These are phyloP conservation scores for Empis livida DNA, from an alignment of 2,888 invertebrate species.

Conservation along the genomic window DNA sequence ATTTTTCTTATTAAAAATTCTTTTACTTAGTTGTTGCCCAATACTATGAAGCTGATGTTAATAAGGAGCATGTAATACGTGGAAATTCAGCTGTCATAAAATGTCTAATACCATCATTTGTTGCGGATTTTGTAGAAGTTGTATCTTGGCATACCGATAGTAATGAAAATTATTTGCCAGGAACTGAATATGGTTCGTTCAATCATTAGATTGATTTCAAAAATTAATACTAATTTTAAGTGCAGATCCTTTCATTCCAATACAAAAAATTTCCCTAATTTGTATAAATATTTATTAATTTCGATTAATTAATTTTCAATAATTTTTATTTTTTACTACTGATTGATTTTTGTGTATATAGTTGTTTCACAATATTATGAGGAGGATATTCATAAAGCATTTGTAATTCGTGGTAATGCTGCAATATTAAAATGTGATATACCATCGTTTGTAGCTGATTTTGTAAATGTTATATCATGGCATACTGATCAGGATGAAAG, in stretches of 20 bases:
- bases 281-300: background rate
- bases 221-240: slow-evolving; percentile 1
- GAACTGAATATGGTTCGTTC: slow-evolving; percentile 35
- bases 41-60: slow-evolving; percentile 69
- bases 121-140: slow-evolving; percentile 73
- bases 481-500: slow-evolving; percentile 52
- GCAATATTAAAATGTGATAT: slow-evolving; percentile 81
- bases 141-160: slow-evolving; percentile 69
- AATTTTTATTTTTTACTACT: too few species aligned
- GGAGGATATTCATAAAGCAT: slow-evolving; percentile 84
- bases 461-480: slow-evolving; percentile 78
- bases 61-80: slow-evolving; percentile 71
- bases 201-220: background rate
- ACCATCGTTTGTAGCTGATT: slow-evolving; percentile 87
- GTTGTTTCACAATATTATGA: slow-evolving; percentile 85
- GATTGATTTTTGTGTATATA: too few species aligned
- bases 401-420: slow-evolving; percentile 79
- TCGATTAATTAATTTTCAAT: background rate
- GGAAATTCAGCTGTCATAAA: slow-evolving; percentile 70
- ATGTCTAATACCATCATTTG: slow-evolving; percentile 75
- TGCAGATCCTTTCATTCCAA: background rate
- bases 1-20: too few species aligned
- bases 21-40: slow-evolving; percentile 55
- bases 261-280: background rate
- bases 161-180: slow-evolving; percentile 40